Evolutionary conservation across 1,140 invertebrate species (phyloP), one percentile per base, ranked within the genome.

Genomic region (Paracyclopina nana): DNA sequence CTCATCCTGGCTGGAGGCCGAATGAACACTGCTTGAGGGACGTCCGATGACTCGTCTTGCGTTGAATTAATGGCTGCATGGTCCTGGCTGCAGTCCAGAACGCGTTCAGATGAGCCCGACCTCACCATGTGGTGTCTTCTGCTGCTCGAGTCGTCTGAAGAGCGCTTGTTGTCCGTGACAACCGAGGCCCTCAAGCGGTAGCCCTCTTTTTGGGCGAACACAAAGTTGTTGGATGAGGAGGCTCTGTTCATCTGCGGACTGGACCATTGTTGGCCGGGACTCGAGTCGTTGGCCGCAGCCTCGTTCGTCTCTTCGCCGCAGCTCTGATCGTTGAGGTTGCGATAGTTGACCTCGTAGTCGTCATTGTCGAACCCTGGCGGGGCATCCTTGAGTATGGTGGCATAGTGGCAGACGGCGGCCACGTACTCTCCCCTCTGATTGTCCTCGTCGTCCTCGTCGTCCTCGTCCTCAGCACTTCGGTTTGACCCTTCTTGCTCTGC

Each of bases 321-420:
- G 9, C 6, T n/a, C 6, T 22, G 6, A 46, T n/a, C 28, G 6
- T 6, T 20, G 14, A 29, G 16, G 16, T 50, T 16, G 29, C 40
- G 4, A 40, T 20, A 25, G 29, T 42, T 26, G 29, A n/a, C 12
- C 25, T 26, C 30, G 22, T 12, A 20, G 24, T 28, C 14, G 14
- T 48, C 26, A 48, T 48, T 48, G 14, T 48, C 6, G 25, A 44
- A 44, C 2, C 42, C 42, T n/a, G 42, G 42, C 16, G 42, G 42
- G 3, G 42, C 16, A 24, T 44, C 42, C 24, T 44, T 25, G 5
- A 44, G 5, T 5, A 44, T 25, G 24, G 42, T 44, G 30, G 28
- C 24, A 30, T 49, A 31, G 24, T 16, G 24, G 26, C 46, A 27
- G 8, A 31, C 28, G 3, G 25, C 25, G 9, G 25, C 20, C 18